Conservation (phyloP, 2,888 invertebrate genomes). For the Ornithoptera priamus region DNA sequence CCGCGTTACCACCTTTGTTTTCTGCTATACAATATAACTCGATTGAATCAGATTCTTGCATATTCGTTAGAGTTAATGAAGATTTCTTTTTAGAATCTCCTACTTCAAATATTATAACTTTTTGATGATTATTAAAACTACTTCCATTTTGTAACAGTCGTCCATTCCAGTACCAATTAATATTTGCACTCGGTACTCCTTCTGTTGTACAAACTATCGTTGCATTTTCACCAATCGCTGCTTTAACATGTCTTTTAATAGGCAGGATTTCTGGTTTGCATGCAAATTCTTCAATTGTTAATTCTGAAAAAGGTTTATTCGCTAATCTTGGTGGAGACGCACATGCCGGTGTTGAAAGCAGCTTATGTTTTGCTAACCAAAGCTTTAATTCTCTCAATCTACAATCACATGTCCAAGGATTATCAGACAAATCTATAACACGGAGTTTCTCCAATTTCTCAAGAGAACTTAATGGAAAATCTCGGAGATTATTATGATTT, state of each 20-base stretch:
- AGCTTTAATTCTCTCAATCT: conserved; percentile 88
- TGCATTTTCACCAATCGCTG: conserved; percentile 90
- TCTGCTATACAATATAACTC: conserved; percentile 95
- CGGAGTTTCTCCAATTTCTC: conserved; percentile 87
- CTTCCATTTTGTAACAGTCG: conserved; percentile 88
- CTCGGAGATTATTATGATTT: conserved; percentile 89
- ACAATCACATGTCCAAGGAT: conserved; percentile 95
- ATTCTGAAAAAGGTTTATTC: conserved; percentile 86
- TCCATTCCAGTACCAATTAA: conserved; percentile 94
- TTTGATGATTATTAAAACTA: conserved; percentile 88
- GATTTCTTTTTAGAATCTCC: conserved; percentile 88
- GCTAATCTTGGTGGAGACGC: conserved; percentile 85
- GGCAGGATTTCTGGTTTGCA: conserved; percentile 90
- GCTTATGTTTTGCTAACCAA: conserved; percentile 89
- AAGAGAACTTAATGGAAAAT: conserved; percentile 85
- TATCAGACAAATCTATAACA: conserved; percentile 91
- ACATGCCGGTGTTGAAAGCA: conserved; percentile 89
- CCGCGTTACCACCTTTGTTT: conserved; percentile 92
- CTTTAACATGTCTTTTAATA: conserved; percentile 87
- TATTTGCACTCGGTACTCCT: conserved; percentile 88
- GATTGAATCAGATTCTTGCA: conserved; percentile 89
- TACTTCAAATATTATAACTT: conserved; percentile 87
- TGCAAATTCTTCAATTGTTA: conserved; percentile 90
- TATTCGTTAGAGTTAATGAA: conserved; percentile 87
- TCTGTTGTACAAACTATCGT: conserved; percentile 90